Percentiles rank a stretch among this genome's conserved stretches.
Evolutionary conservation across 2,888 invertebrate genomes (phyloP).

Genomic region (Cataglyphis albicans): DNA sequence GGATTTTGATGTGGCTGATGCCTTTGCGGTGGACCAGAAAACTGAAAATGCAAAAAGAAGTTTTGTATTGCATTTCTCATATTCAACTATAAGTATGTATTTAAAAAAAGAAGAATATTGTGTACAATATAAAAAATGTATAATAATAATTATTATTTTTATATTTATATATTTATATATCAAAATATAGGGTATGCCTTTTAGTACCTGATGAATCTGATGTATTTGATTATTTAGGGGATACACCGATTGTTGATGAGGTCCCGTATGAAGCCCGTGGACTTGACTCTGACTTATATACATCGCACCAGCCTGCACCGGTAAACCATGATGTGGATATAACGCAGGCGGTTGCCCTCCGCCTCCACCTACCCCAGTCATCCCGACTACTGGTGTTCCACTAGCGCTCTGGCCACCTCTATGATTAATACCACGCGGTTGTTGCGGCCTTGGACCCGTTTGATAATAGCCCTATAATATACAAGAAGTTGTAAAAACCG

Average conservation of each 20-base stretch:
- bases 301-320: conserved; percentile 78
- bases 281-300: conserved; percentile 78
- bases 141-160: conserved; percentile 23
- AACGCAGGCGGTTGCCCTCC: conserved; percentile 80
- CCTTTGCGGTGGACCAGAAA: conserved; percentile 78
- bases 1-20: conserved; percentile 82
- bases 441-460: conserved; percentile 80
- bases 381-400: conserved; percentile 80
- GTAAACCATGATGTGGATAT: conserved; percentile 78
- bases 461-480: conserved; percentile 76
- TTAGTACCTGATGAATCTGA: conserved; percentile 77
- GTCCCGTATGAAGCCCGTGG: conserved; percentile 77
- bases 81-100: background rate
- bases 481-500: background rate
- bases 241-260: conserved; percentile 80
- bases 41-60: conserved; percentile 72
- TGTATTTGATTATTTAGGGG: conserved; percentile 78
- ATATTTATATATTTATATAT: conserved; percentile 64
- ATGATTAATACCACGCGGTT: conserved; percentile 80
- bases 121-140: background rate
- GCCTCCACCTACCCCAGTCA: conserved; percentile 78
- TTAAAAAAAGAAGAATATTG: background rate
- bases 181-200: conserved; percentile 49
- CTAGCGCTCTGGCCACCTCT: conserved; percentile 80
- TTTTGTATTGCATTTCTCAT: conserved; percentile 60